Evolutionary conservation across 64 coral and sea anemone genomes (phyloP), one percentile per base, ranked within the genome.

Genomic region (Dendronephthya gigantea): DNA sequence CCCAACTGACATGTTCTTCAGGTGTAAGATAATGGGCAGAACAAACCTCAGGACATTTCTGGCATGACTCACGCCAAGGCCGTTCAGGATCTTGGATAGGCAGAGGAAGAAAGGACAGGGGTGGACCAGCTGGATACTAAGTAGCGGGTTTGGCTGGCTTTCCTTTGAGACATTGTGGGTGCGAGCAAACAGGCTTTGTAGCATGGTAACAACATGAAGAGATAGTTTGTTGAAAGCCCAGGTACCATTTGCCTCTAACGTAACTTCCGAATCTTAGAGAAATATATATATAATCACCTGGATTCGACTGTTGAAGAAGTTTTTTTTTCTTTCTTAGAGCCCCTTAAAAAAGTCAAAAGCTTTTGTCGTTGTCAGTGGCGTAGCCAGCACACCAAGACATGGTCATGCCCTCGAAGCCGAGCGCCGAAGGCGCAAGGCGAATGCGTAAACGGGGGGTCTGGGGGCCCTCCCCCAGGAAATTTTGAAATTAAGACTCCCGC

Each of bases 71-170:
- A 37, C 68, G 66, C 86, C 86, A 88, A 34, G 69, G 82, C 0
- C 34, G n/a, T n/a, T 84, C 50, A 36, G 49, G 45, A 34, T 89
- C 82, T 62, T 32, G 41, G 22, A 89, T 59, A 83, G 87, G 87
- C 13, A 89, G 10, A 0, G 82, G 88, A 38, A 89, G 22, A 17
- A 40, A 59, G 6, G 76, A 83, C 12, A 89, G 49, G 83, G 87
- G 76, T 58, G 87, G 87, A 4, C 87, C 87, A 56, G 75, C 87
- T 83, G 87, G 87, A 83, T 65, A 89, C 87, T 49, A 89, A 3
- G 31, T 65, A 38, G 87, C 50, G 51, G 19, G 23, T 1, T 11
- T 31, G 12, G n/a, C 83, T n/a, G 58, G 85, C 25, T 75, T 87
- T 23, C 85, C 85, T 68, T 87, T 87, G 14, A 39, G 56, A 49